Evolutionary conservation across 2,797 vertebrate genomes (phyloP).

Genomic region (Peromyscus melanophrys): DNA sequence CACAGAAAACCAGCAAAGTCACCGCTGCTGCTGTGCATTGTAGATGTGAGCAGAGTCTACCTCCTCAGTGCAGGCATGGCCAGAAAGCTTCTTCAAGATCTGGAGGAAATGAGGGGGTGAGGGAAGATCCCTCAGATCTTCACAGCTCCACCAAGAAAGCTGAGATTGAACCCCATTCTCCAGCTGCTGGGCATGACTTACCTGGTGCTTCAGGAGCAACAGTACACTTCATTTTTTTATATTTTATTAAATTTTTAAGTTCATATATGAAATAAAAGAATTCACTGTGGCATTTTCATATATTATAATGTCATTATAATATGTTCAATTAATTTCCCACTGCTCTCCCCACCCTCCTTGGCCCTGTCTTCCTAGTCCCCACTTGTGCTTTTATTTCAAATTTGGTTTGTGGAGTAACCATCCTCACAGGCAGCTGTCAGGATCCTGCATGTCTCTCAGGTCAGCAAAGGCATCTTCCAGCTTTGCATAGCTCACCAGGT

Average conservation of each 20-base stretch:
- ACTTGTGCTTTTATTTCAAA: background rate
- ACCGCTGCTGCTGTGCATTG: background rate
- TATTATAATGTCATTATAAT: background rate
- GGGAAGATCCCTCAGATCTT: too few species aligned
- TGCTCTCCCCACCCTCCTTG: background rate
- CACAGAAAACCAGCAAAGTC: background rate
- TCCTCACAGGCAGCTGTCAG: background rate
- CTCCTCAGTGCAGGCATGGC: too few species aligned
- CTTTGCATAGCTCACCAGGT: fast-evolving
- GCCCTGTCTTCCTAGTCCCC: background rate
- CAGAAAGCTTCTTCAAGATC: fast-evolving
- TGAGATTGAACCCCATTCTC: fast-evolving
- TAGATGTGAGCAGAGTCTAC: fast-evolving
- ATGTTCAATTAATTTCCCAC: background rate
- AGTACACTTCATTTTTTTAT: background rate
- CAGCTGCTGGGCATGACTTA: background rate
- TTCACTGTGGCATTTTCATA: background rate
- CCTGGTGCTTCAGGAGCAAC: fast-evolving
- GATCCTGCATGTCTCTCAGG: fast-evolving
- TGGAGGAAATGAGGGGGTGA: too few species aligned
- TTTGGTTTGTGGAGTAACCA: background rate
- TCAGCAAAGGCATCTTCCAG: fast-evolving
- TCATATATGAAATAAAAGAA: background rate
- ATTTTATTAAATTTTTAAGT: background rate
- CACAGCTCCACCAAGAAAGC: background rate